A percentile compares a stretch with the other conserved stretches of the same genome.
phyloP scores from a whole-genome alignment of 1,140 invertebrate genomes.

The Zeugodacus cucurbitae region DNA sequence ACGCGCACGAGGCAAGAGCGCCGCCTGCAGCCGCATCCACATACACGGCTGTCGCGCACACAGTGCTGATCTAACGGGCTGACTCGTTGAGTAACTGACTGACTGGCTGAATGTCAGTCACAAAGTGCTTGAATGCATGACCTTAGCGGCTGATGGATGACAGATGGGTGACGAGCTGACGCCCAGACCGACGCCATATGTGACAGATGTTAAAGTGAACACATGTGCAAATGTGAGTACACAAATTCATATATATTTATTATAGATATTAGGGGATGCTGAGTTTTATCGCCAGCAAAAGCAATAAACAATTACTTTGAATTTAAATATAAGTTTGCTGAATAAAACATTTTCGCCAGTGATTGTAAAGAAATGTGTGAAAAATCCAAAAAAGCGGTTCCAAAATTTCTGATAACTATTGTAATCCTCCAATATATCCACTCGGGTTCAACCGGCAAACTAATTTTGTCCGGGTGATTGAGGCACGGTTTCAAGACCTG shows the following conservation, averaged over 20 bases:
- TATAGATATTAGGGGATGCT: neutral
- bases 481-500: no score
- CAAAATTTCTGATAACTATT: no score
- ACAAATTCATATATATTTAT: neutral
- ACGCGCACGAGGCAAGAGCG: neutral
- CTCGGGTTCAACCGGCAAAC: no score
- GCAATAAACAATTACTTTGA: no score
- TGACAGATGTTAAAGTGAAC: neutral
- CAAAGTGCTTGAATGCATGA: neutral
- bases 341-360: no score
- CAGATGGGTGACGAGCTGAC: neutral
- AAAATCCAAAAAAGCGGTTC: no score
- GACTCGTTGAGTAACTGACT: neutral
- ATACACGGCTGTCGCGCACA: neutral
- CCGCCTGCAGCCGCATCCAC: neutral
- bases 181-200: neutral
- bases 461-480: no score
- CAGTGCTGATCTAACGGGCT: neutral
- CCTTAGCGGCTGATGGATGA: neutral
- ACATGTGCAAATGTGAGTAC: neutral
- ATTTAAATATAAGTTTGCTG: no score
- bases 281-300: neutral
- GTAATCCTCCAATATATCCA: no score
- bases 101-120: neutral
- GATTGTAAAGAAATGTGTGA: no score